Base-by-base conservation (phyloP, 1,140 invertebrate genomes). In the Drosophila repletoides region DNA sequence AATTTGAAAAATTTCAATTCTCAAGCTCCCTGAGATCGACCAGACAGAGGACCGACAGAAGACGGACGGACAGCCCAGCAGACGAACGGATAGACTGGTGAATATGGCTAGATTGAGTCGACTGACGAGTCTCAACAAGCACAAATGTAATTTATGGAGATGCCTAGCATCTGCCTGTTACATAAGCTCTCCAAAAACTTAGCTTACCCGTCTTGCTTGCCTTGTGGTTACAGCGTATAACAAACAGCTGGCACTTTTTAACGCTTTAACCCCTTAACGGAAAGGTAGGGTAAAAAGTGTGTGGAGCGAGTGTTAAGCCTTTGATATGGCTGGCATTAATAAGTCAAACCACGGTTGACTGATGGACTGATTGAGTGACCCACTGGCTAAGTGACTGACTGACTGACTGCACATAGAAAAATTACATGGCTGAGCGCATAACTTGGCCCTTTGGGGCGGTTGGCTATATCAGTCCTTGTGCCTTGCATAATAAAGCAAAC, bases 301-400 rank as follows among this genome's bases (percentile, higher is more conserved):
- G n/a, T n/a, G n/a, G n/a, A n/a, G n/a, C n/a, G n/a, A 24, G 59
- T 56, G 56, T 61, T 38, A 34, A 80, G 56, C 71, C 70, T 79
- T 71, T 79, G 34, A 53, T 58, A 59, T 63, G 48, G 53, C 31
- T 17, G 71, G 72, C 80, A 86, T 86, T 84, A 86, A 86, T 80
- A 84, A 84, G 81, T 75, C 72, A 84, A 80, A 41, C 53, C 80
- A 65, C 64, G 69, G 5, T 31, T 63, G 51, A 10, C 43, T 28
- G 26, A 29, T 10, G 31, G 31, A 6, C 52, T 51, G 58, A 41
- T 38, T 64, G 58, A 36, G 9, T 29, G 17, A 24, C 22, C 49
- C 29, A 58, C 12, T 22, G 28, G 17, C 7, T 22, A 7, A 15
- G 3, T 31, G 26, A 12, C 7, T 17, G 10, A 21, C 10, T 41